Conservation (phyloP, 2,888 invertebrate genomes). For the Coecobrya sp. region DNA sequence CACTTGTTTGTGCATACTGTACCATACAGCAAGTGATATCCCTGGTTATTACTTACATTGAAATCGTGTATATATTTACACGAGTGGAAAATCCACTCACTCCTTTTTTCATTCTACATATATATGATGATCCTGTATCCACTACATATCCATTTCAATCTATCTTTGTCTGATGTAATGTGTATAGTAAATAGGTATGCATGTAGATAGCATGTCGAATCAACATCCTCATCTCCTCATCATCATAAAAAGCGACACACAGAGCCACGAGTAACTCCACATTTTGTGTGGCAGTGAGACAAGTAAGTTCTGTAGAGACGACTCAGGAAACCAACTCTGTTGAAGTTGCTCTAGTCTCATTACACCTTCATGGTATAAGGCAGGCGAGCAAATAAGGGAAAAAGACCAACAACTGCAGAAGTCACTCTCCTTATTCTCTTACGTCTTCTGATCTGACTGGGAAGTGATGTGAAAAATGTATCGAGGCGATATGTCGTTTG, state of each 20-base stretch:
- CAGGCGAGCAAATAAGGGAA: neutral
- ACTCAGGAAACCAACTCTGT: neutral
- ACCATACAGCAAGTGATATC: neutral
- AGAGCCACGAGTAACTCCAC: conserved; percentile 35
- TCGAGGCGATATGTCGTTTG: neutral
- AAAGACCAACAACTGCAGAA: neutral
- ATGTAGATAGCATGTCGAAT: conserved; percentile 36
- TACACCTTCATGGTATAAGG: neutral
- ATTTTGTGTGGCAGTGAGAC: conserved; percentile 52
- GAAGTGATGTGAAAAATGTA: conserved; percentile 18
- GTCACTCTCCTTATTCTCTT: conserved; percentile 6
- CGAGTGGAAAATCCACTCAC: conserved; percentile 34
- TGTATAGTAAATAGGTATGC: neutral
- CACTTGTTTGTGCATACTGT: neutral
- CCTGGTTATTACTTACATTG: too few relatives aligned
- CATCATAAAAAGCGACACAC: conserved; percentile 49
- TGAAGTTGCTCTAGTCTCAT: conserved; percentile 36
- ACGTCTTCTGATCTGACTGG: conserved; percentile 11
- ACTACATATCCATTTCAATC: neutral
- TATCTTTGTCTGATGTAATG: neutral
- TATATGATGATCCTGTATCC: neutral
- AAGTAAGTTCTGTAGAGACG: conserved; percentile 35
- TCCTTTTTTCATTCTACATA: neutral
- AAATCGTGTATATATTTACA: conserved; percentile 55
- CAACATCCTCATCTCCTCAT: neutral